Percentiles rank a stretch among this genome's conserved stretches.
Conservation (phyloP, 2,113 vertebrate genomes). For the Prinia subflava region DNA sequence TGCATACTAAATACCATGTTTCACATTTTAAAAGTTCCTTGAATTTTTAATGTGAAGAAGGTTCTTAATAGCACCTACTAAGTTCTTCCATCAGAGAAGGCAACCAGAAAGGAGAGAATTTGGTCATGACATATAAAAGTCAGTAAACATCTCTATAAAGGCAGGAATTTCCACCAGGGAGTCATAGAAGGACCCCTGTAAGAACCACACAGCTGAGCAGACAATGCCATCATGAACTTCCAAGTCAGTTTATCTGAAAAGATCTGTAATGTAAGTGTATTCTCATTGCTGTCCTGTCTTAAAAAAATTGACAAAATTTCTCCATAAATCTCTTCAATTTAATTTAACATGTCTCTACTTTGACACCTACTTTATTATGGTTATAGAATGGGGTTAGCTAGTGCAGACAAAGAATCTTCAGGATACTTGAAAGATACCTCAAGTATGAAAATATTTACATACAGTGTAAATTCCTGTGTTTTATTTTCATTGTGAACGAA, state of each 20-base stretch:
- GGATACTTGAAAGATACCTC: not conserved
- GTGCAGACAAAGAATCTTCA: not conserved
- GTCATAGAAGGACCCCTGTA: not conserved
- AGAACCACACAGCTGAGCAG: not conserved
- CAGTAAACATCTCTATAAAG: not conserved
- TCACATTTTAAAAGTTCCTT: not conserved
- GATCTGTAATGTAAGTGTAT: not conserved
- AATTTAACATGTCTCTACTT: not conserved
- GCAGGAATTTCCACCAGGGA: not conserved
- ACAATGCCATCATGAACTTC: not conserved
- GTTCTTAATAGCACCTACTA: not conserved
- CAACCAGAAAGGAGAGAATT: not conserved
- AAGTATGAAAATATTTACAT: conserved; percentile 1
- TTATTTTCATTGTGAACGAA: conserved; percentile 2
- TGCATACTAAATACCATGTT: not conserved
- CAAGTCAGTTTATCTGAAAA: not conserved
- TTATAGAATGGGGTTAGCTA: not conserved
- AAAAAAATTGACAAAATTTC: not conserved
- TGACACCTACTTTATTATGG: not conserved
- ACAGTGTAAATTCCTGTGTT: not conserved
- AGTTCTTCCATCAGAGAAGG: not conserved
- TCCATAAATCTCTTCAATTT: not conserved
- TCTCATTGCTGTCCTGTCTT: not conserved
- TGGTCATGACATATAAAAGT: not conserved
- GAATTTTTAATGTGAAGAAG: not conserved